A percentile compares a stretch with the other conserved stretches of the same genome.
Conservation (phyloP, 1,140 invertebrate species). For the Hyles vespertilio region DNA sequence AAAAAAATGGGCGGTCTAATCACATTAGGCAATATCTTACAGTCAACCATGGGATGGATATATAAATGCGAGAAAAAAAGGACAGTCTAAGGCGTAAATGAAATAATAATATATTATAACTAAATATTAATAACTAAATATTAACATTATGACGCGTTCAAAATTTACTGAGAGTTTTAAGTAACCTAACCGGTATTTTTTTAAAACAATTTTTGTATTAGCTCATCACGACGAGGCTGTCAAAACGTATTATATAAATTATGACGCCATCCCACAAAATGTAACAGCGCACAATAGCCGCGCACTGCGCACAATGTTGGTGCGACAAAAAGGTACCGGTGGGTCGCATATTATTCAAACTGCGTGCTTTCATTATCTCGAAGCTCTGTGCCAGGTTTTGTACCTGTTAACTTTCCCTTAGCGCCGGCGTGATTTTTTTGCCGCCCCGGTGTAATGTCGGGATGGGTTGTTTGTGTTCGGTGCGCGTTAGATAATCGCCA, state of each 20-base stretch:
- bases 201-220: no score
- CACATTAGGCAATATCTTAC: no score
- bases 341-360: slow-evolving; percentile 41
- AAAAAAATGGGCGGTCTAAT: no score
- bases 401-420: slow-evolving; percentile 55
- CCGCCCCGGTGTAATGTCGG: slow-evolving; percentile 38
- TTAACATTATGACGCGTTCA: no score
- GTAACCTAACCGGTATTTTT: no score
- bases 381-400: slow-evolving; percentile 36
- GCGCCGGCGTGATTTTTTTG: slow-evolving; percentile 39
- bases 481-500: slow-evolving; percentile 47
- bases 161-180: no score
- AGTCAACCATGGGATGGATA: no score
- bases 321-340: slow-evolving; percentile 42
- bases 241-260: not conserved
- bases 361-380: slow-evolving; percentile 42
- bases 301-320: slow-evolving; percentile 18
- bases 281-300: slow-evolving; percentile 32
- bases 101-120: no score
- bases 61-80: no score
- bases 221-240: not conserved
- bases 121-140: no score
- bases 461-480: slow-evolving; percentile 48
- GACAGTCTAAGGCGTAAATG: no score
- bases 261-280: slow-evolving; percentile 29